Conservation (phyloP, 1,140 invertebrate species). For the Orius insidiosus region DNA sequence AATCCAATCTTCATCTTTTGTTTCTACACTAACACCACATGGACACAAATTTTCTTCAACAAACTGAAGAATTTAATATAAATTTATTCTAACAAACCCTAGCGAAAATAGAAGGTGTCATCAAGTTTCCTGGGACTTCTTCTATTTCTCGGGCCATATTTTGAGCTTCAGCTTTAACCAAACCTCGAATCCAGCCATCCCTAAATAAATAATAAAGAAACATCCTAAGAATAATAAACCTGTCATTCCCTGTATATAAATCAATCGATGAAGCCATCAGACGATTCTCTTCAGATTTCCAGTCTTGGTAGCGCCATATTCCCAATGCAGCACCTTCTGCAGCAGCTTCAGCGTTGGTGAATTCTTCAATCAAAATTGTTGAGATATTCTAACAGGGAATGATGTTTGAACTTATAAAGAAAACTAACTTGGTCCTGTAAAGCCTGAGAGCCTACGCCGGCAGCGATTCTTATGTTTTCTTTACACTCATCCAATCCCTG, state of each 20-base stretch:
- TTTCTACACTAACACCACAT: conserved; percentile 20
- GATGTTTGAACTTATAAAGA: no score
- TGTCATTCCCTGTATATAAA: conserved; percentile 29
- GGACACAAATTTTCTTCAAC: conserved; percentile 17
- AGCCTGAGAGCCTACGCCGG: conserved; percentile 27
- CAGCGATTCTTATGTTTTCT: conserved; percentile 30
- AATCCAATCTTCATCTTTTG: conserved; percentile 31
- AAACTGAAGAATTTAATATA: conserved; percentile 25
- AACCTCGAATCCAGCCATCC: conserved; percentile 44
- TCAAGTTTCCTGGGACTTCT: conserved; percentile 68
- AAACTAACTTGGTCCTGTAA: conserved; percentile 26
- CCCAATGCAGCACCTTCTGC: conserved; percentile 51
- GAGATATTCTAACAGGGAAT: conserved; percentile 2
- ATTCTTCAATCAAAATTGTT: conserved; percentile 46
- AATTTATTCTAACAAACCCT: no score
- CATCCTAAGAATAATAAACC: conserved; percentile 25
- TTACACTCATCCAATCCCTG: conserved; percentile 30
- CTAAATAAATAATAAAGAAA: conserved; percentile 1
- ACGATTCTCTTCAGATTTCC: conserved; percentile 37
- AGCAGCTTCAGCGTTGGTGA: conserved; percentile 51
- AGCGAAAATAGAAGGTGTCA: conserved; percentile 47
- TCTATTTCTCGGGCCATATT: conserved; percentile 62
- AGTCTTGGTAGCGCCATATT: conserved; percentile 46
- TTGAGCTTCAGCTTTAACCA: conserved; percentile 59
- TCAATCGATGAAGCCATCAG: conserved; percentile 11